Conservation (phyloP, 2,113 vertebrate species). For the Irena cyanogastra region DNA sequence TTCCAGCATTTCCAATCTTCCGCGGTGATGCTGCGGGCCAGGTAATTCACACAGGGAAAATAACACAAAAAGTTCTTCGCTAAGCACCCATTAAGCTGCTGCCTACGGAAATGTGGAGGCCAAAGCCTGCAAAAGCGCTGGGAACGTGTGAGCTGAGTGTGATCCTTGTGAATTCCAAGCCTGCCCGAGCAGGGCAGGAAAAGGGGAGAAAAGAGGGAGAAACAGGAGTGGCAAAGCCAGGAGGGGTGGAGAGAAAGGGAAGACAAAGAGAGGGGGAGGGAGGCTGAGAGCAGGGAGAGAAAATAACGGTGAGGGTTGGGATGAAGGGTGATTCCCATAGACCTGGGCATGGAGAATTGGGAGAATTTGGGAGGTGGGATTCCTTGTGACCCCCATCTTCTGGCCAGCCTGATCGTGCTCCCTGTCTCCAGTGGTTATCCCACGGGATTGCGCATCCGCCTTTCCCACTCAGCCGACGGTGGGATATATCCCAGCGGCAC, state of each 20-base stretch:
- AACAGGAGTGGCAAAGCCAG: not conserved
- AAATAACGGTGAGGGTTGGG: not conserved
- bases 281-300: not conserved
- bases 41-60: slow-evolving; percentile 26
- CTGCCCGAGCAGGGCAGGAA: not conserved
- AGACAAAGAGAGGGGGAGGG: not conserved
- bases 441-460: not conserved
- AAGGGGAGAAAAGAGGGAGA: not conserved
- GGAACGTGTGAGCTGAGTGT: not conserved
- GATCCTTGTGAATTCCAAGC: not conserved
- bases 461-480: accelerated
- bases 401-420: not conserved
- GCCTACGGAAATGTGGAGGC: not conserved
- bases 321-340: accelerated
- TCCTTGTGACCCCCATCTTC: not conserved
- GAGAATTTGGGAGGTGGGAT: not conserved
- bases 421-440: not conserved
- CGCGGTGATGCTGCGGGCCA: slow-evolving; percentile 21
- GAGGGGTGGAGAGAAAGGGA: not conserved
- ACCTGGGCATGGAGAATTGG: not conserved
- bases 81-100: not conserved
- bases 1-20: slow-evolving; percentile 50
- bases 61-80: slow-evolving; percentile 6
- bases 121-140: not conserved
- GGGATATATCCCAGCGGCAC: accelerated